Evolutionary conservation across 2,888 invertebrate species (phyloP), one percentile per base, ranked within the genome.

Genomic region (Phalera bucephala): DNA sequence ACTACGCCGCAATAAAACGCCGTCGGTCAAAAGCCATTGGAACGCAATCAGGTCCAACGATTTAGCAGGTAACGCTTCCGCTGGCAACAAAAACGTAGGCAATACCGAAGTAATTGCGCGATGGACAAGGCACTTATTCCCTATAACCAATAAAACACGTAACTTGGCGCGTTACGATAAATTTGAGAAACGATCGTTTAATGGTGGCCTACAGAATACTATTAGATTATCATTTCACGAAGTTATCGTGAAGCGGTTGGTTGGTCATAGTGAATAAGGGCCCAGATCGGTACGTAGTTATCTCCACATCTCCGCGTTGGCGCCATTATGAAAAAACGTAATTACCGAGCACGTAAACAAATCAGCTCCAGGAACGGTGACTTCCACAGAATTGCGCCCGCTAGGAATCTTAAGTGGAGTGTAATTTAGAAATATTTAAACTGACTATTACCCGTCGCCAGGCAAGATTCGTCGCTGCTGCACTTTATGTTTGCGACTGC

Each of bases 351-450:
- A 62, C 61, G 66, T 72, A 76, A 70, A 80, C 74, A 78, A 79
- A 82, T 76, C 64, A 70, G 53, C 54, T 52, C 52, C 57, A 61
- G 64, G 74, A 70, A 72, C 66, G 62, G 56, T 34, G 40, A 31
- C 55, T 53, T 52, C 53, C 55, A 44, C 46, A 62, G 66, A 62
- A 71, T 75, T 57, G 50, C 47, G 50, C 54, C 72, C 70, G 72
- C 66, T 73, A 76, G 71, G 77, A 82, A 82, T 85, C 56, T 77
- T 74, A 80, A 82, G 77, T 75, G 71, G 65, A 64, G 58, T 64
- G 72, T 65, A 75, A 77, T 80, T 72, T 72, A 64, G 66, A 40
- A 47, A 52, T 45, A 52, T 51, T 56, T 54, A 43, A 51, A 49
- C 43, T 44, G 54, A 48, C 39, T 44, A 53, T 50, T 46, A 60